phyloP scores from a whole-genome alignment of 2,888 invertebrate genomes.

The Nematopogon swammerdamellus region DNA sequence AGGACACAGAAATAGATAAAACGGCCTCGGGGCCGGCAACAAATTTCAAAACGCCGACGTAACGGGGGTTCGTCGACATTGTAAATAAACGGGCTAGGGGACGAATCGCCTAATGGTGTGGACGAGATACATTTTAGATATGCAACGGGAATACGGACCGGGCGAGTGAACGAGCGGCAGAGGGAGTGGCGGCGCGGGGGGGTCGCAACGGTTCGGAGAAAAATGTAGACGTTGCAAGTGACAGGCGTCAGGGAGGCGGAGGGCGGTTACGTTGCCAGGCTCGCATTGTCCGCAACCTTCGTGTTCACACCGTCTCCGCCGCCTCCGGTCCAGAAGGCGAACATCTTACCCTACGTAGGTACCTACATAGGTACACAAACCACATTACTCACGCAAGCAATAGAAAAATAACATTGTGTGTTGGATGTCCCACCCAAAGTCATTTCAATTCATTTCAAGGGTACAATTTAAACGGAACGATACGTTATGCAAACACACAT shows the following conservation, averaged over 20 bases:
- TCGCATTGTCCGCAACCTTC: neutral
- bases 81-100: conserved; percentile 17
- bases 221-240: neutral
- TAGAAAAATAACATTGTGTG: no score
- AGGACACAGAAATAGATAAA: neutral
- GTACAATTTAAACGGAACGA: no score
- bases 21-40: conserved; percentile 13
- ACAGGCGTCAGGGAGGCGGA: neutral
- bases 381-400: neutral
- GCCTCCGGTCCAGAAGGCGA: neutral
- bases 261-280: no score
- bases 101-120: conserved; percentile 45
- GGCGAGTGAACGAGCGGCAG: no score
- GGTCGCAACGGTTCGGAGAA: neutral
- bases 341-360: no score
- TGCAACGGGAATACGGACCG: conserved; percentile 17
- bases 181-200: no score
- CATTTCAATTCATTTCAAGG: no score
- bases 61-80: conserved; percentile 7
- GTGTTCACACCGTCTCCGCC: neutral
- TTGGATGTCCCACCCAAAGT: no score
- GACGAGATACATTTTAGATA: conserved; percentile 44
- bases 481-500: no score
- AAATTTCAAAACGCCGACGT: conserved; percentile 34
- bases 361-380: no score